Percentiles rank a stretch among this genome's conserved stretches.
phyloP scores from a whole-genome alignment of 2,797 vertebrate genomes.

The Poecilia picta region DNA sequence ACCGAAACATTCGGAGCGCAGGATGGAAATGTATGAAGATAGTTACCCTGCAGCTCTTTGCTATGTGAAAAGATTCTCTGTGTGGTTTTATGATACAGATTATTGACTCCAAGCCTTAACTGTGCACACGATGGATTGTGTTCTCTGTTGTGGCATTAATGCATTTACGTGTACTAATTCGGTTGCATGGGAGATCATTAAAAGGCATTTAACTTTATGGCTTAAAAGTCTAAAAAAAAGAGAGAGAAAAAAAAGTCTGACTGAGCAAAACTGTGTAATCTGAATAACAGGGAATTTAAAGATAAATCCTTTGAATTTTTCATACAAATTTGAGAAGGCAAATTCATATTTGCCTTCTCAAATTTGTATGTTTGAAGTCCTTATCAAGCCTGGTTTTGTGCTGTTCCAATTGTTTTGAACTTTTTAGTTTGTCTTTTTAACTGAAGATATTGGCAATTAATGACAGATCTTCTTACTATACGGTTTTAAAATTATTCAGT shows the following conservation, averaged over 20 bases:
- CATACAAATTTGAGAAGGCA: not conserved
- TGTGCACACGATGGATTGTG: not conserved
- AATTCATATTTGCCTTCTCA: too few species aligned
- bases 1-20: not conserved
- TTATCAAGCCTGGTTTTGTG: not conserved
- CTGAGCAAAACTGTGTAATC: not conserved
- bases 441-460: not conserved
- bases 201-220: not conserved
- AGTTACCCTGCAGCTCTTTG: not conserved
- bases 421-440: not conserved
- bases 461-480: not conserved
- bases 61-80: not conserved
- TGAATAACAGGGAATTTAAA: not conserved
- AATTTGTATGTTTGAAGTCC: too few species aligned
- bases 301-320: not conserved
- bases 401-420: not conserved
- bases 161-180: not conserved
- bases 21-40: not conserved
- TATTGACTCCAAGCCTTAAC: not conserved
- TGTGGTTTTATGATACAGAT: constrained; percentile 1
- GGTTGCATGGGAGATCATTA: not conserved
- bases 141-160: not conserved
- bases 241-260: not conserved
- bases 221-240: not conserved
- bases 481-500: not conserved